Evolutionary conservation across 2,888 invertebrate species (phyloP), one percentile per base, ranked within the genome.

Genomic region (Melieria omissa): DNA sequence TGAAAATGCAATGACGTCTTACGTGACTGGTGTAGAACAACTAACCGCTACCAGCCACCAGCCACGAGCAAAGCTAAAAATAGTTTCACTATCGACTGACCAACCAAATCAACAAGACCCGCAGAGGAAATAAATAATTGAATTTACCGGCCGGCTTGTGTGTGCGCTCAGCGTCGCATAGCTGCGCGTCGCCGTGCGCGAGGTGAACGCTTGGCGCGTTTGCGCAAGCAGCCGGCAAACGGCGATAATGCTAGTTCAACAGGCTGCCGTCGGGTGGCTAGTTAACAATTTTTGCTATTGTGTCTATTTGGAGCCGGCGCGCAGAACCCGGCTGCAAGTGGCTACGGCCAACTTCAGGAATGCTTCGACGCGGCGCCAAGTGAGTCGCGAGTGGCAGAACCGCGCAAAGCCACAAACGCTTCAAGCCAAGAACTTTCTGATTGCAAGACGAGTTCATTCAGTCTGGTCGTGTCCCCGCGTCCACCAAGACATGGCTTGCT

Each of bases 281-380:
- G 57, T 57, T 55, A 63, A 70, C 64, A 42, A 81, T 80, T 85
- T 85, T 86, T 85, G 80, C 85, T 85, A 85, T 85, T 83, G 83
- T 82, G 83, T 84, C 85, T 85, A 85, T 85, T 85, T 80, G 78
- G 75, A 85, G 78, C 85, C 82, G 85, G 85, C 82, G 82, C 79
- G 78, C 85, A 85, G 85, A 80, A 83, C 78, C 65, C 29, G 46
- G 46, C 70, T 71, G 65, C 77, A 78, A 74, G 70, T 46, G 73
- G 55, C 42, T 29, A 29, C 58, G 5, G 41, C 58, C 8, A 70
- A 62, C 46, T 44, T 49, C 64, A 12, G 54, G 16, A 45, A 65
- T 54, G 16, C 29, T 14, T 1, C 10, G 14, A 55, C 29, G 66
- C 47, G 16, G 9, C 47, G 42, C 14, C 29, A 29, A 44, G 64